These are phyloP conservation scores for Ammodytes dubius DNA, from an alignment of 2,113 vertebrate species.

Conservation along the genomic window DNA sequence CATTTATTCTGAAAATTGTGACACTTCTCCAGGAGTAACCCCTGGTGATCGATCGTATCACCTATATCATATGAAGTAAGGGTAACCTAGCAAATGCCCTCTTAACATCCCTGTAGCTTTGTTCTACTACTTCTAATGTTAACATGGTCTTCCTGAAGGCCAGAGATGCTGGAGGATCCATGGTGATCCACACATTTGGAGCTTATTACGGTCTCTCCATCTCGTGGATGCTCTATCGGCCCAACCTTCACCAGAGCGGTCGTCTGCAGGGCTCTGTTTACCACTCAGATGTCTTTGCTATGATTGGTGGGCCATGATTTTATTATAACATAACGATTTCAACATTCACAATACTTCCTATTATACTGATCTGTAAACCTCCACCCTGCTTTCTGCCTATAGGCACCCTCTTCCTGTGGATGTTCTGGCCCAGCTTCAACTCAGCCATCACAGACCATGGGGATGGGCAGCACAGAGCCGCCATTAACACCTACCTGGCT, in stretches of 20 bases:
- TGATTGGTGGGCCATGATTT: constrained; percentile 89
- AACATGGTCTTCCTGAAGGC: constrained; percentile 81
- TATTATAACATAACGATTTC: background rate
- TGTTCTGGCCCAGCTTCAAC: constrained; percentile 99
- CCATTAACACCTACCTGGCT: constrained; percentile 95
- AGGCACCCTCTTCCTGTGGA: constrained; percentile 98
- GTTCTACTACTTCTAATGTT: background rate
- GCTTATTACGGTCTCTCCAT: constrained; percentile 95
- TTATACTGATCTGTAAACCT: background rate
- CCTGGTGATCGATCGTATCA: background rate
- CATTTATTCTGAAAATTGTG: background rate
- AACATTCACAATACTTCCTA: background rate
- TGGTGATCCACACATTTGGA: constrained; percentile 97
- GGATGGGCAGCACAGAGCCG: constrained; percentile 94
- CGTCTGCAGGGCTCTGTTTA: constrained; percentile 89
- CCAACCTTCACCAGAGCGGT: constrained; percentile 89
- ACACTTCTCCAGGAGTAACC: too few relatives aligned
- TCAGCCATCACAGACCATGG: constrained; percentile 91
- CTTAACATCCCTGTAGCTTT: background rate
- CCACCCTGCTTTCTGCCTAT: constrained; percentile 51
- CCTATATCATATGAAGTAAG: background rate
- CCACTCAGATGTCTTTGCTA: constrained; percentile 94
- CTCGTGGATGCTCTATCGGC: constrained; percentile 92
- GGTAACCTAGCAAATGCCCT: background rate
- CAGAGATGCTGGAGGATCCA: constrained; percentile 95